phyloP scores from a whole-genome alignment of 2,888 invertebrate genomes.

The Colostygia pectinataria region DNA sequence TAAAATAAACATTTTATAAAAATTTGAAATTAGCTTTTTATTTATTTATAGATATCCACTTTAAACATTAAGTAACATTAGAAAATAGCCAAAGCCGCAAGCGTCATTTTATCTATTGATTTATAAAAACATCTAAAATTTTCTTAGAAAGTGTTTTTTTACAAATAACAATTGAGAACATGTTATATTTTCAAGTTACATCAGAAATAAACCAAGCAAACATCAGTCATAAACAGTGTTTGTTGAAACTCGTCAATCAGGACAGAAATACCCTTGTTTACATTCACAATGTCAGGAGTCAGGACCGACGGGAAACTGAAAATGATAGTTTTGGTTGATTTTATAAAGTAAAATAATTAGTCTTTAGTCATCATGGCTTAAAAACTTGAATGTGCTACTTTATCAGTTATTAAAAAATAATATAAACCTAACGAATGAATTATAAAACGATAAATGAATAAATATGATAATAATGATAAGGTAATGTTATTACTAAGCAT shows the following conservation, averaged over 20 bases:
- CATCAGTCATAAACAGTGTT: conserved; percentile 53
- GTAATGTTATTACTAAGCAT: no score
- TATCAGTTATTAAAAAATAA: no score
- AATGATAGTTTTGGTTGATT: conserved; percentile 2
- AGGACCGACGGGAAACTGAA: conserved; percentile 1
- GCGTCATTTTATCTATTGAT: no score
- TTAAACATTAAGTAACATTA: background rate
- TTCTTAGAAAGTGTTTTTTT: no score
- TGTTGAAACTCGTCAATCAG: conserved; percentile 55
- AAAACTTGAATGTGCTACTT: no score
- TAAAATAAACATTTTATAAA: conserved; percentile 74
- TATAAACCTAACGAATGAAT: no score
- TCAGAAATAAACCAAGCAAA: conserved; percentile 22
- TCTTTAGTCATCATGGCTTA: no score
- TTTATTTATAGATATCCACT: background rate
- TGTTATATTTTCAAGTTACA: no score
- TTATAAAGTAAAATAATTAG: background rate
- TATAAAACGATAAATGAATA: no score
- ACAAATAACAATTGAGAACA: no score
- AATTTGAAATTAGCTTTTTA: background rate
- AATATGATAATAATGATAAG: no score
- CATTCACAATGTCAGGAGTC: conserved; percentile 47
- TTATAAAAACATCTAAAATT: no score
- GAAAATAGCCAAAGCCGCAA: background rate
- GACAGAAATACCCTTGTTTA: conserved; percentile 66